Evolutionary conservation across 2,888 invertebrate genomes (phyloP).

Genomic region (Hydriomena furcata): DNA sequence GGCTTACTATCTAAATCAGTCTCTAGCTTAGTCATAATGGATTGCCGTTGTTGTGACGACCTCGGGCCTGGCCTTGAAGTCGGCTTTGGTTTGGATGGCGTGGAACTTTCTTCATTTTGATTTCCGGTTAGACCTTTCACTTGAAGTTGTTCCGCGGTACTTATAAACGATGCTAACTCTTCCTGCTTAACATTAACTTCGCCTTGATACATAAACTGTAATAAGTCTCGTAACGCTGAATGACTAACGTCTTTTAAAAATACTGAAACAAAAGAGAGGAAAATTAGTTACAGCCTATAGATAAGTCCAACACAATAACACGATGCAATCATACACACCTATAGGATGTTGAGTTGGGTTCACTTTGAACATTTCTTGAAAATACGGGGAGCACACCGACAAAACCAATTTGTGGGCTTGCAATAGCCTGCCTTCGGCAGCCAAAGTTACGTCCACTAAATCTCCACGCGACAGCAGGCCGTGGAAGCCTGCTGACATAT

Average conservation of each 20-base stretch:
- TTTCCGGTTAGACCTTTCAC: constrained; percentile 88
- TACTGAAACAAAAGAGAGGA: constrained; percentile 74
- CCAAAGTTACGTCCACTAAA: constrained; percentile 87
- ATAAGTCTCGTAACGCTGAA: constrained; percentile 86
- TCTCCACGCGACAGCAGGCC: constrained; percentile 88
- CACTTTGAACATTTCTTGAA: constrained; percentile 89
- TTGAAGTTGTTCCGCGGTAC: constrained; percentile 88
- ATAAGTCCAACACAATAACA: too few relatives aligned
- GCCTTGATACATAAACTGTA: constrained; percentile 89
- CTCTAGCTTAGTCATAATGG: constrained; percentile 85
- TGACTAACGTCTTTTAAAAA: constrained; percentile 89
- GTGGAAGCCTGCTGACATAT: constrained; percentile 88
- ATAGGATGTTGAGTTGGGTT: constrained; percentile 87
- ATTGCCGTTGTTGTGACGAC: constrained; percentile 85
- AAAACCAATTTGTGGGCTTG: constrained; percentile 89
- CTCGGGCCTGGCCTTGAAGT: constrained; percentile 85
- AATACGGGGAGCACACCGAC: constrained; percentile 89
- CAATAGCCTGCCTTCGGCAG: constrained; percentile 87
- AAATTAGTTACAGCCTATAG: background rate
- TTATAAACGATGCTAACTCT: constrained; percentile 88
- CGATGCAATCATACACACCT: constrained; percentile 66
- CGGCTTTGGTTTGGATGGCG: constrained; percentile 84
- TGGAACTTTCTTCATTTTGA: constrained; percentile 84
- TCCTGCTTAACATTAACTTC: constrained; percentile 89
- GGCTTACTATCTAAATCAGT: constrained; percentile 85